These are phyloP conservation scores for Neofelis nebulosa DNA, from an alignment of 2,113 vertebrate species.

Conservation along the genomic window DNA sequence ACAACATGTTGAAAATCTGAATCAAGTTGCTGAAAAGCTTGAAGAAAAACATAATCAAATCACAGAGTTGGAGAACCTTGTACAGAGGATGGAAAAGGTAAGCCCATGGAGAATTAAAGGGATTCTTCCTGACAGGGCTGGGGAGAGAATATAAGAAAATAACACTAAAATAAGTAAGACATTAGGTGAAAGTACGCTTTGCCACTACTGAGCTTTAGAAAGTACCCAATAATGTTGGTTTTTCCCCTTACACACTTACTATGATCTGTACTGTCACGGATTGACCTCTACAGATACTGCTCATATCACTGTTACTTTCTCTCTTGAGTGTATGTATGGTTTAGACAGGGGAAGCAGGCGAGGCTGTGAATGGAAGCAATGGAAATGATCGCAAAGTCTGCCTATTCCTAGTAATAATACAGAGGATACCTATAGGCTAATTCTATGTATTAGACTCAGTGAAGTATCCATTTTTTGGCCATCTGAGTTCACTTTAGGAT, in stretches of 20 bases:
- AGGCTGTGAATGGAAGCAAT: background rate
- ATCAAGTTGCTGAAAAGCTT: slow-evolving; percentile 68
- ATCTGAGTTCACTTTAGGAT: background rate
- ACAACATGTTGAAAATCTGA: slow-evolving; percentile 56
- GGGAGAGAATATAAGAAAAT: background rate
- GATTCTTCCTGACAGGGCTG: background rate
- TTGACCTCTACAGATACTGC: background rate
- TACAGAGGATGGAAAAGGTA: slow-evolving; percentile 86
- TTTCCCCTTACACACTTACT: background rate
- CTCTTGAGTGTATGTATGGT: background rate
- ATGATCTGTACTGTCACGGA: background rate
- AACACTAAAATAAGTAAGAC: background rate
- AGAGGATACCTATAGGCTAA: background rate
- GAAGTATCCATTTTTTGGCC: background rate
- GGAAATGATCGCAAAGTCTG: background rate
- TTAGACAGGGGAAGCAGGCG: background rate
- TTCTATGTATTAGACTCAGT: background rate
- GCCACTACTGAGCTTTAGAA: background rate
- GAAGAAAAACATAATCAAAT: slow-evolving; percentile 73
- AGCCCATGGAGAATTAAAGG: background rate
- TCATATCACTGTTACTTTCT: background rate
- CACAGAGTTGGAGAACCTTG: slow-evolving; percentile 76
- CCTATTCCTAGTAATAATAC: rapidly evolving
- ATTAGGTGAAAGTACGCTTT: background rate
- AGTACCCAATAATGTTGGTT: background rate